Base-by-base conservation (phyloP, 2,113 vertebrate species). In the Heptranchias perlo region DNA sequence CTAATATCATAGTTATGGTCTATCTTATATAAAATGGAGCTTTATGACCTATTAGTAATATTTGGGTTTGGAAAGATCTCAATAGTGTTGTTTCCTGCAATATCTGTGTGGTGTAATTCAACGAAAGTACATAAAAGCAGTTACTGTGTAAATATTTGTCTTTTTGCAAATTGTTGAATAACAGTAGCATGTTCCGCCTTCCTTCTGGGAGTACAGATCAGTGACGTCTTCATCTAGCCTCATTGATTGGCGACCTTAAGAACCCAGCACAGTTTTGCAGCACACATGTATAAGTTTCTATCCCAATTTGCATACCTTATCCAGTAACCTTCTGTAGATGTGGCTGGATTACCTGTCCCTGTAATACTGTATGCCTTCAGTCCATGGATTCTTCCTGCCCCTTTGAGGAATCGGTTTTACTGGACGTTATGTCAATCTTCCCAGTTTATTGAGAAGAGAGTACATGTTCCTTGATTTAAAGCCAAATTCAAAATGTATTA, bases 1-100 rank as follows among this genome's bases (percentile, higher is more conserved):
- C 35, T 64, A 94, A 64, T 61, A 64, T 94, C 18, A 28, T 61
- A 64, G 61, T 8, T 25, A 47, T 67, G 92, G 8, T 91, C n/a
- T n/a, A n/a, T n/a, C n/a, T n/a, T 58, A n/a, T 58, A 58, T 31
- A 35, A 61, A 87, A 62, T 92, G 16, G 14, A n/a, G 31, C 10
- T 94, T 94, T 93, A n/a, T 61, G 21, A 93, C 89, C 65, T 31
- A 94, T 94, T 65, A 67, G 47, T 82, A 47, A 7, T 82, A 82
- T 82, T 44, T 94, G 8, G n/a, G 1, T 94, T 94, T 65, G 62
- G 23, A 94, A 47, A 47, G 16, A 65, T 47, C 62, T 67, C 39
- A 28, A 25, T 62, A 62, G 89, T 94, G 52, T 94, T 89, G n/a
- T 67, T 65, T 64, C 64, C 92, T 94, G 92, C n/a, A 47, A 23